Base-by-base conservation (phyloP, 92 coral and sea anemone genomes). In the Actinernus sp. region DNA sequence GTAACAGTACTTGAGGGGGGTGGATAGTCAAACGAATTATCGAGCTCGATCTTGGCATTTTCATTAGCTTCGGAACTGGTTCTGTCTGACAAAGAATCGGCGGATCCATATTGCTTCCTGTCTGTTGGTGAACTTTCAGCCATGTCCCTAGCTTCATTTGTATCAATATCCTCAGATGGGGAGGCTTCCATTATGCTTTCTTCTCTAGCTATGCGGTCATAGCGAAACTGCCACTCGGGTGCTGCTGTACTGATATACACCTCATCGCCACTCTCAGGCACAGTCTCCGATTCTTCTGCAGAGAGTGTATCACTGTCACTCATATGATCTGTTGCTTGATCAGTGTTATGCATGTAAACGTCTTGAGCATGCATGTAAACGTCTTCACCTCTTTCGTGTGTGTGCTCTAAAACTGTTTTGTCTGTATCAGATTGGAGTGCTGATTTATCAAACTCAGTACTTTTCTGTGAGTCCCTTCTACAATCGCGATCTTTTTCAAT, bases 301-400 rank as follows among this genome's bases (percentile, higher is more conserved):
- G 96, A 90, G 26, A 80, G 30, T 1, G 96, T 90, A 65, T 90
- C 96, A 79, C 96, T 90, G 39, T 90, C 92, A 49, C 96, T 90
- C 2, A 75, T 58, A n/a, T n/a, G n/a, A n/a, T n/a, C n/a, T n/a
- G n/a, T n/a, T 23, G 81, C 85, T 13, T 68, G 81, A 3, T 70
- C 52, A 17, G 18, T 12, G 5, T 4, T 18, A 9, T 8, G 52
- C 19, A 6, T 12, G 4, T 17, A 9, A 6, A 5, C 4, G 19
- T 5, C 22, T 5, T 17, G 52, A 18, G 4, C 10, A 6, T 4
- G 52, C 41, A 34, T 6, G 8, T 6, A 6, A 14, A 6, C 6
- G 8, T 34, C 41, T 6, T 6, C 6, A 6, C 41, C 41, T 34
- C 41, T 34, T 8, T 23, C 5, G 5, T 45, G 18, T 17, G 10